Base-by-base conservation (phyloP, 2,113 vertebrate species). In the Hymenochirus boettgeri region DNA sequence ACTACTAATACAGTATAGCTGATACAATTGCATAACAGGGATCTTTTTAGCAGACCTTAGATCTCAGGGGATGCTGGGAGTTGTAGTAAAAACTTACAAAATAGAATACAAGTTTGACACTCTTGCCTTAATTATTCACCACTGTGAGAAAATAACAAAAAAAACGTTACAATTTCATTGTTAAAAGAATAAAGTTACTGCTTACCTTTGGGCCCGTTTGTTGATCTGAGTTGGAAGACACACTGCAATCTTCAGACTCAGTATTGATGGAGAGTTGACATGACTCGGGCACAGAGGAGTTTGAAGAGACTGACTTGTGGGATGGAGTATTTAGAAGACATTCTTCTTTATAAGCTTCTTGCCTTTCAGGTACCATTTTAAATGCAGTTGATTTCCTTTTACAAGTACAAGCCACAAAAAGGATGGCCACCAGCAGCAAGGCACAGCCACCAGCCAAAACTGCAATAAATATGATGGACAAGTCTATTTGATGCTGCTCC, bases 401-500 rank as follows among this genome's bases (percentile, higher is more conserved):
- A 71, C 82, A 86, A 3, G 73, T 81, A 35, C 85, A 74, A 27
- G 76, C 71, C 2, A 85, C 77, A 6, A 67, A 61, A n/a, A 85
- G 53, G 9, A 87, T 79, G n/a, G 82, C 81, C 65, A 83, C 61
- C 29, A 88, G 70, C 56, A 86, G 47, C 74, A 90, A 58, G 1
- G 72, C 75, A 11, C 86, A 84, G 1, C 79, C 78, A 17, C 82
- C 76, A 1, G 77, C 50, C 67, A 87, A 79, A 45, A 80, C 69
- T 2, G 76, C 48, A 2, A 89, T 82, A 56, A 80, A 75, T 22
- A 84, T 65, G 27, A 73, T 48, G 0, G 77, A 84, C 27, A 72
- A 69, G 3, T 85, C 82, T 42, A 77, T 56, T 19, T 24, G 1
- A 1, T 26, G 8, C 24, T 54, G 33, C 33, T 74, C 75, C 2